A percentile compares a stretch with the other conserved stretches of the same genome.
Conservation (phyloP, 2,113 vertebrate species). For the Ariopsis seemanni region DNA sequence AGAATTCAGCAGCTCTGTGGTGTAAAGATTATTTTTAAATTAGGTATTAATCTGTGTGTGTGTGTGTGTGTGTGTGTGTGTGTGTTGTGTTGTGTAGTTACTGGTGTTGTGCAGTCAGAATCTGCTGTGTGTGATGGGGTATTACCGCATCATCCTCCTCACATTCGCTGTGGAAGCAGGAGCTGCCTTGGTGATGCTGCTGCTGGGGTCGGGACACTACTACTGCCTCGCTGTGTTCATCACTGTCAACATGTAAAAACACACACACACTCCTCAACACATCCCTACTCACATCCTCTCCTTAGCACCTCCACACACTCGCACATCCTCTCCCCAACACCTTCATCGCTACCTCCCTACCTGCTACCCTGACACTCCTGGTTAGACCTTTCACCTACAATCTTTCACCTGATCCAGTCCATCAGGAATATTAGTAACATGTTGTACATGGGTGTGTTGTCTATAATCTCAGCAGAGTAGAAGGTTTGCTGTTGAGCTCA, state of each 20-base stretch:
- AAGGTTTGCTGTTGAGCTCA: too few relatives aligned
- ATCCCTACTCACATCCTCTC: background rate
- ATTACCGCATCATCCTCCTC: constrained; percentile 85
- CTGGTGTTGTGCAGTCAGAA: constrained; percentile 80
- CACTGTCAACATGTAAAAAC: constrained; percentile 50
- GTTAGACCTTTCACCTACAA: background rate
- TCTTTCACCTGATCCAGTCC: background rate
- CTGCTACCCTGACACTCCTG: background rate
- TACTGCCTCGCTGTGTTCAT: constrained; percentile 83
- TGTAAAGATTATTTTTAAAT: background rate
- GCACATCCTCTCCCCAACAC: background rate
- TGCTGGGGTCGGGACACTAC: constrained; percentile 78
- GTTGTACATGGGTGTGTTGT: too few relatives aligned
- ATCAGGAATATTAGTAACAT: background rate
- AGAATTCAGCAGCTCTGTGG: background rate
- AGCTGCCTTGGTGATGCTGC: constrained; percentile 75
- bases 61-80: constrained; percentile 23
- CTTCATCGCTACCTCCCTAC: background rate
- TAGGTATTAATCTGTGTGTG: constrained; percentile 19
- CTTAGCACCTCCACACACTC: background rate
- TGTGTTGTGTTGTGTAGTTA: constrained; percentile 80
- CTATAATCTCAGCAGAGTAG: too few relatives aligned
- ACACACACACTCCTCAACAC: background rate
- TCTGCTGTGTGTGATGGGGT: constrained; percentile 77
- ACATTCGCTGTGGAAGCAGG: constrained; percentile 82